Base-by-base conservation (phyloP, 64 coral and sea anemone genomes). In the Hydrozoanthus tunicans region DNA sequence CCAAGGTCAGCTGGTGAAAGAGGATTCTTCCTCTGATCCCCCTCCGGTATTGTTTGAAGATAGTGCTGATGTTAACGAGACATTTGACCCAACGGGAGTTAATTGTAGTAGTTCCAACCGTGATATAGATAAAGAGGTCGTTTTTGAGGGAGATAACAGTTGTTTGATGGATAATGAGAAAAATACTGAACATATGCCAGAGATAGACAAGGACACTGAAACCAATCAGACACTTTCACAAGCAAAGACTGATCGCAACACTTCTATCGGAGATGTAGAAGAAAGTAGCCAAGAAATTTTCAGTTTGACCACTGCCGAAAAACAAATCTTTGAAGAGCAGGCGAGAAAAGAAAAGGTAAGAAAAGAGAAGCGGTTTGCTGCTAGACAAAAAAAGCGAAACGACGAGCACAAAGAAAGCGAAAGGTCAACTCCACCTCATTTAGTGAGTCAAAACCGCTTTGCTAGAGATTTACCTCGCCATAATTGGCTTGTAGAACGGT, bases 401-500 rank as follows among this genome's bases (percentile, higher is more conserved):
- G 92, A 93, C 24, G 95, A 97, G 73, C 90, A 93, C 6, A 91
- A 82, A 73, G 95, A 96, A 0, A 94, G 77, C 52, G 95, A 97
- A 70, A 90, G 95, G 43, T 86, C 95, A 53, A 97, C 95, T 9
- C 95, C 95, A 3, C 95, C 95, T 70, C 92, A 97, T 83, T 81
- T 97, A 62, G 89, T 95, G 14, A 98, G 93, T 56, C 94, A 99
- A 73, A 99, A 99, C 90, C 91, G 97, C 59, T 93, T 96, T 62
- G 94, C 92, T 23, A 92, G 94, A 60, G 97, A 99, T 77, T 91
- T 99, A 7, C 97, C 97, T 43, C 89, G 97, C 27, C 97, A 99
- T 80, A 99, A 99, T 90, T 99, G 97, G 97, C 88, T 99, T 52
- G 92, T 99, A 14, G 97, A 99, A 10, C 52, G 94, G 55, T 73